These are phyloP conservation scores for Caligus rogercresseyi DNA, from an alignment of 1,140 invertebrate genomes.

Conservation along the genomic window DNA sequence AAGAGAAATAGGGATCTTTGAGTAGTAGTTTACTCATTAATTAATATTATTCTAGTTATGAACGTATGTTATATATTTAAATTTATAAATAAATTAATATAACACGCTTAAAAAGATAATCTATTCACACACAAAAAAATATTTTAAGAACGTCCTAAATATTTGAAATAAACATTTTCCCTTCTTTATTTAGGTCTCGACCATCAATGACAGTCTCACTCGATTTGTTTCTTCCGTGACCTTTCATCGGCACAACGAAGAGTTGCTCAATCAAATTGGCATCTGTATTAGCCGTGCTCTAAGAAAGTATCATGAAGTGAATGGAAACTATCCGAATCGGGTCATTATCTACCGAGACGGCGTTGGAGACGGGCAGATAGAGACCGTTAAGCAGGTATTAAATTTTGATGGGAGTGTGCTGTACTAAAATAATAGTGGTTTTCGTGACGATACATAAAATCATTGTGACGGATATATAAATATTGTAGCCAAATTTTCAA, in stretches of 20 bases:
- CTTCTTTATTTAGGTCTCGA: not conserved
- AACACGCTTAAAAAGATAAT: too few relatives aligned
- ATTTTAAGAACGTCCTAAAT: not conserved
- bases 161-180: not conserved
- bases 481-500: too few relatives aligned
- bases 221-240: not conserved
- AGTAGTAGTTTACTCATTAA: too few relatives aligned
- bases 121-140: not conserved
- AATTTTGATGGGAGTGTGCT: conserved; percentile 31
- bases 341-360: conserved; percentile 35
- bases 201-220: not conserved
- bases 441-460: too few relatives aligned
- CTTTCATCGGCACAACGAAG: not conserved
- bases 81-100: too few relatives aligned
- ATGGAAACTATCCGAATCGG: conserved; percentile 26
- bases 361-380: conserved; percentile 31
- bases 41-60: too few relatives aligned
- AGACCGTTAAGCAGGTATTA: conserved; percentile 24
- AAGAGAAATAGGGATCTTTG: too few relatives aligned
- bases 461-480: too few relatives aligned
- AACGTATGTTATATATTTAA: too few relatives aligned
- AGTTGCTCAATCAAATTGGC: not conserved
- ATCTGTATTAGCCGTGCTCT: conserved; percentile 24
- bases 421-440: too few relatives aligned
- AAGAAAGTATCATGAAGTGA: conserved; percentile 30